Evolutionary conservation across 2,888 invertebrate species (phyloP).

Genomic region (Netelia fuscicornis): DNA sequence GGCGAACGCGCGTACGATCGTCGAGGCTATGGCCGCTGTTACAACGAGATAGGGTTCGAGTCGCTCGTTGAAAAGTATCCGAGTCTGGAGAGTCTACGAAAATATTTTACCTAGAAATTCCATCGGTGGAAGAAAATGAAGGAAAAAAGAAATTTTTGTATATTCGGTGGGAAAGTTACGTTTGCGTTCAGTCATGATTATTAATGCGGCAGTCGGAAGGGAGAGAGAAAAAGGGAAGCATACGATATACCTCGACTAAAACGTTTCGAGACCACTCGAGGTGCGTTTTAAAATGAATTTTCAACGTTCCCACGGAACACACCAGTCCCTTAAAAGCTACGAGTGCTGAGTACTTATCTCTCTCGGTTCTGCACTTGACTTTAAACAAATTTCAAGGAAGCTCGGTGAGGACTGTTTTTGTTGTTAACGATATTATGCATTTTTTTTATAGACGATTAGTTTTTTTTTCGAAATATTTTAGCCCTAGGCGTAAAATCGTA

Average conservation of each 20-base stretch:
- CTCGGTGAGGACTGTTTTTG: too few relatives aligned
- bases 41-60: conserved; percentile 15
- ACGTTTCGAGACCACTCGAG: conserved; percentile 8
- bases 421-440: too few relatives aligned
- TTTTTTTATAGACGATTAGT: too few relatives aligned
- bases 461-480: background rate
- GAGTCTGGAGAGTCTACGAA: background rate
- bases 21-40: background rate
- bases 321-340: background rate
- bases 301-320: conserved; percentile 29
- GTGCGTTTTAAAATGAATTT: conserved; percentile 26
- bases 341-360: background rate
- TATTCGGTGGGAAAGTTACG: conserved; percentile 34
- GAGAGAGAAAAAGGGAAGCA: background rate
- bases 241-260: background rate
- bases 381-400: too few relatives aligned
- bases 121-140: background rate
- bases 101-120: conserved; percentile 3
- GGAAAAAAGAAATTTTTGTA: background rate
- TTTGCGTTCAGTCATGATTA: conserved; percentile 43
- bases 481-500: conserved; percentile 32
- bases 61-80: conserved; percentile 2
- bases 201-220: conserved; percentile 20
- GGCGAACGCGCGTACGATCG: background rate
- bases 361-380: too few relatives aligned